Evolutionary conservation across 2,888 invertebrate genomes (phyloP).

Genomic region (Alentia gelatinosa): DNA sequence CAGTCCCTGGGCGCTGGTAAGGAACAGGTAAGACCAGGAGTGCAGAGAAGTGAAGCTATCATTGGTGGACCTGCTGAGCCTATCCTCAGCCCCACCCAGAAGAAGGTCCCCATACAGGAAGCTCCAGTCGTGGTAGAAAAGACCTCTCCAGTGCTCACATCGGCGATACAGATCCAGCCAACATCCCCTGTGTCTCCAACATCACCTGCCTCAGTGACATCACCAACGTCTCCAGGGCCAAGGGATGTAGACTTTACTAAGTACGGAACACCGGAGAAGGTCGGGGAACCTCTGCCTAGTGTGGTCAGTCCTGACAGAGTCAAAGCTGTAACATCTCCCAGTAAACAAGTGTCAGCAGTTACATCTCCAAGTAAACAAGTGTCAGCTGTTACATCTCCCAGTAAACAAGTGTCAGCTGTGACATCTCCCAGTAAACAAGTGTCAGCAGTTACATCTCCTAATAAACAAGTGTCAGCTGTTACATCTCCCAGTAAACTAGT

Average conservation of each 20-base stretch:
- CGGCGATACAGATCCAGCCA: slow-evolving; percentile 5
- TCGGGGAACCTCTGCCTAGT: slow-evolving; percentile 23
- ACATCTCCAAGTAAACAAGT: background rate
- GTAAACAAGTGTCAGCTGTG: background rate
- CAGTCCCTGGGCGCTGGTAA: background rate
- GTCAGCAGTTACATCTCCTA: background rate
- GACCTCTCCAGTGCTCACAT: background rate
- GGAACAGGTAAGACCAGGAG: background rate
- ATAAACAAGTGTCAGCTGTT: background rate
- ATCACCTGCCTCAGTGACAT: background rate
- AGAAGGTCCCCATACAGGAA: background rate
- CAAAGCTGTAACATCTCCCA: background rate
- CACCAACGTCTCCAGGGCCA: background rate
- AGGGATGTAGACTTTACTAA: slow-evolving; percentile 29
- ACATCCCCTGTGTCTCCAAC: background rate
- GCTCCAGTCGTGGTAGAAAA: background rate
- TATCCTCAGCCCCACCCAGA: background rate
- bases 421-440: background rate
- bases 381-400: background rate
- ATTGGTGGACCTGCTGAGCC: background rate
- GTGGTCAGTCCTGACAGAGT: too few relatives aligned
- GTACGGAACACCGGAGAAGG: slow-evolving; percentile 25
- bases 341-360: background rate
- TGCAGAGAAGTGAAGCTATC: background rate
- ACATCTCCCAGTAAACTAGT: background rate